phyloP scores from a whole-genome alignment of 2,113 vertebrate species.

The Ailurus styani region DNA sequence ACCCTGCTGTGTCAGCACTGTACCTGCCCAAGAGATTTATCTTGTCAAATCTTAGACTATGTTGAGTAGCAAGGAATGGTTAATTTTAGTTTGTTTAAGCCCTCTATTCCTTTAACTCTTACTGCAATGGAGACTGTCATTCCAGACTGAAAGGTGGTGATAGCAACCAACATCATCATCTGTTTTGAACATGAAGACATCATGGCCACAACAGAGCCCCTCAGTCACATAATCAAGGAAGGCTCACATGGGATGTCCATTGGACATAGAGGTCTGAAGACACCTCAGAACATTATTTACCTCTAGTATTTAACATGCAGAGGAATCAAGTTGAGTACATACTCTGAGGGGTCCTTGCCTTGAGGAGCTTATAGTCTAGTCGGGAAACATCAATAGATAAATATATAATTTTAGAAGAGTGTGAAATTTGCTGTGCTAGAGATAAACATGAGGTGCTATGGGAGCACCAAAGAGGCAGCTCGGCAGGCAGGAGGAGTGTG shows the following conservation, averaged over 20 bases:
- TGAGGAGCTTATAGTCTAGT: not conserved
- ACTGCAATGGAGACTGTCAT: not conserved
- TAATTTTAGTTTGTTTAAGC: constrained; percentile 56
- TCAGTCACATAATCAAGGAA: not conserved
- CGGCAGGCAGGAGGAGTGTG: not conserved
- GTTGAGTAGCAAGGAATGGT: not conserved
- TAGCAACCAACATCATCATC: not conserved
- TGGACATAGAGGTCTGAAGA: not conserved
- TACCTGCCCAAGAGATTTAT: not conserved
- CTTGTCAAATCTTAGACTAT: constrained; percentile 48
- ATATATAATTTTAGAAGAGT: not conserved
- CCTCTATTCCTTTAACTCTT: not conserved
- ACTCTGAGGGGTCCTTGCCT: not conserved
- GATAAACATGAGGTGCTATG: not conserved
- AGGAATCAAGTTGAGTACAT: not conserved
- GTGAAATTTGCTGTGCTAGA: not conserved
- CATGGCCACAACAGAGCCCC: not conserved
- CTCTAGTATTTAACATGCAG: not conserved
- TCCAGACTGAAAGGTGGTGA: not conserved
- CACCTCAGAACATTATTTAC: not conserved
- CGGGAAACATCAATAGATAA: not conserved
- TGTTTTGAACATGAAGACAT: not conserved
- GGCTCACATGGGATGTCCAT: not conserved
- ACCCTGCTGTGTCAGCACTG: constrained; percentile 47
- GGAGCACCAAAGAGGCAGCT: not conserved